Conservation (phyloP, 2,113 vertebrate genomes). For the Peromyscus californicus region DNA sequence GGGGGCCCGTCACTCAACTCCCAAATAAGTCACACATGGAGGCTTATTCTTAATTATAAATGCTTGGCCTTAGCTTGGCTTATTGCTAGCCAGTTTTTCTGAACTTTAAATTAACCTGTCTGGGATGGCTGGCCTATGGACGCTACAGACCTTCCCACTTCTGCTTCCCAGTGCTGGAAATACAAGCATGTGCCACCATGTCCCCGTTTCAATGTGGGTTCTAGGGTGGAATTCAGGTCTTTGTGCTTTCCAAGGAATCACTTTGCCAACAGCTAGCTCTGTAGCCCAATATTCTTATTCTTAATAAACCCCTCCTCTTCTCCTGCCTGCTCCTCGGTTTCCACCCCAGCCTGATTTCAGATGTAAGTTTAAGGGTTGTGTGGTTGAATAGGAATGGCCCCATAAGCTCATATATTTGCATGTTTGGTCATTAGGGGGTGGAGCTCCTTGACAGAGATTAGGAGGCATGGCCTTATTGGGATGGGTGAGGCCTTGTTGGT, state of each 20-base stretch:
- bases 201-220: not conserved
- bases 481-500: not conserved
- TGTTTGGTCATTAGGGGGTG: not conserved
- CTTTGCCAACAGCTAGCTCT: not conserved
- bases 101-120: no score
- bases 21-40: no score
- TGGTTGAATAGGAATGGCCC: not conserved
- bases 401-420: not conserved
- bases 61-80: no score
- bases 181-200: not conserved
- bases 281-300: not conserved
- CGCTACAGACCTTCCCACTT: not conserved
- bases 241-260: not conserved
- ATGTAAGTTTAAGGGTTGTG: not conserved
- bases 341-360: not conserved
- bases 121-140: not conserved
- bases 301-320: no score
- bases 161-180: not conserved
- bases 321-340: not conserved
- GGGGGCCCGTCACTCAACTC: no score
- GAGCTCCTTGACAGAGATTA: not conserved
- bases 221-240: not conserved
- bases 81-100: no score
- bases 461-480: not conserved
- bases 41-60: no score